Base-by-base conservation (phyloP, 2,797 vertebrate genomes). In the Coranthus polyacanthus region DNA sequence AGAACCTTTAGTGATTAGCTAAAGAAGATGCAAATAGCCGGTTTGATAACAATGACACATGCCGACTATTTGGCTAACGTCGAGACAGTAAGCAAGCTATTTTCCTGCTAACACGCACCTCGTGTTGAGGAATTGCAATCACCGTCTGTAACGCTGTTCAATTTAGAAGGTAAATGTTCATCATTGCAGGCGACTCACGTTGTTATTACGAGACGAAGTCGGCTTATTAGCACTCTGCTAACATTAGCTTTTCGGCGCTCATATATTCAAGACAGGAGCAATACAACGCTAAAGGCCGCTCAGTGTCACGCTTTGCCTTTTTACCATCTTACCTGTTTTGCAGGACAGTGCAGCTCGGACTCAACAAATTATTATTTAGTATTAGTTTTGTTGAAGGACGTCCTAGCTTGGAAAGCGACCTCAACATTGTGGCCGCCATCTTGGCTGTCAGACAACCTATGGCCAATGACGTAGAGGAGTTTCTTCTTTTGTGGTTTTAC, bases 311-410 rank as follows among this genome's bases (percentile, higher is more conserved):
- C 7, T 39, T 18, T 0, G 2, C 32, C 0, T 38, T 26, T 20
- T 2, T 9, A 11, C 34, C 0, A 0, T n/a, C 88, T 43, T 72
- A 94, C 94, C 94, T 93, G 72, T 75, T 93, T 41, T 93, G 93
- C 61, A 94, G 82, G 6, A 93, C 79, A 41, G 65, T 60, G 29
- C 91, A 93, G 16, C 86, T 58, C 4, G 93, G 91, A 6, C 68
- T 86, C 39, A 86, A 42, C 12, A 78, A 18, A 73, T 74, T 84
- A 57, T 39, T 85, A 13, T 84, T 91, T 68, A 93, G 81, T 38
- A 94, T 60, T 12, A 90, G n/a, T 86, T 84, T 90, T 37, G 80
- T 72, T 94, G 94, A 95, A 94, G 94, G 94, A 93, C 94, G 93
- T 92, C 91, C 88, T 56, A 94, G 61, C 72, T 81, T 92, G 1